phyloP scores from a whole-genome alignment of 2,113 vertebrate genomes.

The Rhadina sibilatrix region DNA sequence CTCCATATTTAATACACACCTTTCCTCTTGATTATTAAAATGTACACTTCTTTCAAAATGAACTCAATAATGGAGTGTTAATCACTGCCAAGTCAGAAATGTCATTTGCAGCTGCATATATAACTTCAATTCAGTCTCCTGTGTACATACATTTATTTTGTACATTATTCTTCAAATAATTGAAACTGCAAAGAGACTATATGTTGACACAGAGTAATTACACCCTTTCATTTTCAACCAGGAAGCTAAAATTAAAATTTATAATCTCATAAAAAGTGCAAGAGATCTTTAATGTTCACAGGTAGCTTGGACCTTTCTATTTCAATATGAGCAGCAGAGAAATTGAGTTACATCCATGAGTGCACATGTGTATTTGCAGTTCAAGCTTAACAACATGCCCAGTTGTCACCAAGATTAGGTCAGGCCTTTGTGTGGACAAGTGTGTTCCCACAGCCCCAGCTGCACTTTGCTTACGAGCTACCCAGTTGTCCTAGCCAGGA shows the following conservation, averaged over 20 bases:
- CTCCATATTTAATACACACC: not conserved
- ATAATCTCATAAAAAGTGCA: slow-evolving; percentile 1
- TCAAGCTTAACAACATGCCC: not conserved
- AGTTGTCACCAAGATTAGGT: not conserved
- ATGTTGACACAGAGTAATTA: slow-evolving; percentile 27
- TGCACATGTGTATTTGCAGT: not conserved
- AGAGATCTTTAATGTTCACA: not conserved
- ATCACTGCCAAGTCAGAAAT: slow-evolving; percentile 8
- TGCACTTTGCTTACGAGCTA: not conserved
- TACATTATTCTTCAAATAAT: not conserved
- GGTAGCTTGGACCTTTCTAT: not conserved
- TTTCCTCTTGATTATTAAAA: not conserved
- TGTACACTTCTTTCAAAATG: not conserved
- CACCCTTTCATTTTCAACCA: not conserved
- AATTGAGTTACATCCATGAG: not conserved
- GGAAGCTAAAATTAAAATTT: slow-evolving; percentile 11
- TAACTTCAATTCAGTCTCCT: not conserved
- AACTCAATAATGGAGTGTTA: not conserved
- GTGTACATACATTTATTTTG: not conserved
- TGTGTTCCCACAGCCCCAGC: not conserved
- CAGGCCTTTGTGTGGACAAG: not conserved
- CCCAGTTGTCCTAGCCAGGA: not conserved
- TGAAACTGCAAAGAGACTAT: not conserved
- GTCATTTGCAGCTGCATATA: not conserved
- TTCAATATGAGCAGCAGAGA: not conserved